Evolutionary conservation across 2,888 invertebrate genomes (phyloP), one percentile per base, ranked within the genome.

Genomic region (Lepeophtheirus nordmannii): DNA sequence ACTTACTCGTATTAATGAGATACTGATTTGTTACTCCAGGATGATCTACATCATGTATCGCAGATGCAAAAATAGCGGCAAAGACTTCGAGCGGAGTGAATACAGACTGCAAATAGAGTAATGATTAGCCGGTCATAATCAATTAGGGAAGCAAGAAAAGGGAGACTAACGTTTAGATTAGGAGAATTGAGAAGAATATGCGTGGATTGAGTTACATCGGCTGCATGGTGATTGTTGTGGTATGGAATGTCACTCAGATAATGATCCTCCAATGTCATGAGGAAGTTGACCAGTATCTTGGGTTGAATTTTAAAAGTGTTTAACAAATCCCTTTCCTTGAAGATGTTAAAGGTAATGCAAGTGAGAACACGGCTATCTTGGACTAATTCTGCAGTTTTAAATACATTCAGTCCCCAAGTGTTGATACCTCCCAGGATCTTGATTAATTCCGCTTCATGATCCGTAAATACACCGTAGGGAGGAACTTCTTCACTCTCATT

Each of bases 11-110:
- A 81, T 96, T 96, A 76, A 98, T 90, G 75, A 98, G 86, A 80
- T 91, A 98, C 81, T 97, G 97, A 81, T 98, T 98, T 72, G 97
- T 97, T 74, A 97, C 85, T 72, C 97, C 98, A 63, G 97, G 97
- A 81, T 98, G 98, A 79, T 98, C 97, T 66, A 98, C 97, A 77
- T 98, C 98, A 78, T 98, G 98, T 73, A 98, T 89, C 73, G 96
- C 93, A 68, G 96, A 94, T 65, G 97, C 96, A 77, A 97, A 97
- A 68, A 98, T 81, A 38, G 97, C 96, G 11, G 97, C 89, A 74
- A 94, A 86, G 71, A 92, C 85, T 79, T 98, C 98, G 72, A 98
- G 78, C 67, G 94, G 92, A 65, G 96, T 93, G 79, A 98, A 98
- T 68, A 98, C 96, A 71, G 92, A 91, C 83, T 85, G 76, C 67